A percentile compares a stretch with the other conserved stretches of the same genome.
phyloP scores from a whole-genome alignment of 2,888 invertebrate species.

The Melitaea athalia region DNA sequence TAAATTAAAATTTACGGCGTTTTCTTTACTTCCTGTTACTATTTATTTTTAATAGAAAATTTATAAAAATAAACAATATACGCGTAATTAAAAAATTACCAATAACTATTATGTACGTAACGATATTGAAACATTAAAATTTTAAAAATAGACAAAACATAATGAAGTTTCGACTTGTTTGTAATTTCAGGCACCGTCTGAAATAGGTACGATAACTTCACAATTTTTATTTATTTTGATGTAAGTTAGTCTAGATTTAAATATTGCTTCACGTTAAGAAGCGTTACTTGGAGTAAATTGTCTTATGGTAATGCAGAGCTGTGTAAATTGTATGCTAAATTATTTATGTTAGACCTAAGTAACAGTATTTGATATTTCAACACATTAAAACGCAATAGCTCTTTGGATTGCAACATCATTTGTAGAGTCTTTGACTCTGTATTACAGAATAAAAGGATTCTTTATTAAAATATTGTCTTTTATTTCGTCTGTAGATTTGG shows the following conservation, averaged over 20 bases:
- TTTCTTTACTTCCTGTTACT: too few relatives aligned
- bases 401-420: constrained; percentile 36
- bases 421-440: constrained; percentile 54
- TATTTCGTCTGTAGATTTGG: constrained; percentile 32
- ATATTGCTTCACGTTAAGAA: constrained; percentile 20
- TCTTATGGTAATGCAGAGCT: constrained; percentile 49
- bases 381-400: constrained; percentile 54
- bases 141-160: not conserved
- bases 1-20: too few relatives aligned
- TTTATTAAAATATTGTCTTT: constrained; percentile 48
- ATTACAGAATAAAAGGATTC: constrained; percentile 67
- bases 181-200: constrained; percentile 27
- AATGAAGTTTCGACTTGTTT: constrained; percentile 40
- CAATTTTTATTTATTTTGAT: constrained; percentile 41
- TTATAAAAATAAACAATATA: not conserved
- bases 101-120: not conserved
- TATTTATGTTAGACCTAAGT: constrained; percentile 73
- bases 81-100: not conserved
- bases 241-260: constrained; percentile 28
- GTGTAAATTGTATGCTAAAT: constrained; percentile 71
- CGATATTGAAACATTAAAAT: not conserved
- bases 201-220: constrained; percentile 33
- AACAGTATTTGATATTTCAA: constrained; percentile 58
- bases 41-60: too few relatives aligned
- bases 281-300: constrained; percentile 7